These are phyloP conservation scores for Rhinogobio ventralis DNA, from an alignment of 2,797 vertebrate genomes.

Conservation along the genomic window DNA sequence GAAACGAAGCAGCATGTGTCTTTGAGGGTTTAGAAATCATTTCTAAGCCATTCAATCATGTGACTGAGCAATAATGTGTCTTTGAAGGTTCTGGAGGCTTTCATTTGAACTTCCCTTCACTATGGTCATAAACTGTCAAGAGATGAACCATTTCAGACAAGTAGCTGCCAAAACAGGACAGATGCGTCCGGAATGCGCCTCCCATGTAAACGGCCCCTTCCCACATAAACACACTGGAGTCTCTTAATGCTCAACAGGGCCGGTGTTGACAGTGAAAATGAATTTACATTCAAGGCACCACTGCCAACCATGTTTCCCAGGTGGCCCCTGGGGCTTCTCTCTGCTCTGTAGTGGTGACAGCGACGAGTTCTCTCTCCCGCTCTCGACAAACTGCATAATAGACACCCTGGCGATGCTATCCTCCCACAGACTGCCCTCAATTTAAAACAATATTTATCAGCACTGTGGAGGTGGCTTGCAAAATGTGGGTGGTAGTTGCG, in stretches of 20 bases:
- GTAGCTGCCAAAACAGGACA: constrained; percentile 43
- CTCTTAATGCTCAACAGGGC: constrained; percentile 31
- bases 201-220: constrained; percentile 19
- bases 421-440: constrained; percentile 56
- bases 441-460: constrained; percentile 44
- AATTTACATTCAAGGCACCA: constrained; percentile 38
- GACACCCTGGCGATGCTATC: constrained; percentile 39
- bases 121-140: constrained; percentile 44
- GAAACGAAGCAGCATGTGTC: neutral
- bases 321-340: constrained; percentile 40
- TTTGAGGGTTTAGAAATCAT: constrained; percentile 26
- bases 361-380: constrained; percentile 38
- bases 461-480: constrained; percentile 31
- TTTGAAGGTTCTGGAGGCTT: constrained; percentile 6
- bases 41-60: constrained; percentile 15
- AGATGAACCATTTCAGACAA: constrained; percentile 34
- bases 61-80: constrained; percentile 9
- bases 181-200: constrained; percentile 4
- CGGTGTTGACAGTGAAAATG: constrained; percentile 26
- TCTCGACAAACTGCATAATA: constrained; percentile 47
- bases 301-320: constrained; percentile 34
- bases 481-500: constrained; percentile 51
- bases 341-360: constrained; percentile 44
- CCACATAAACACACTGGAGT: constrained; percentile 35
- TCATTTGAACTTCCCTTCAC: constrained; percentile 23